Evolutionary conservation across 2,888 invertebrate genomes (phyloP).

Genomic region (Athetis lepigone): DNA sequence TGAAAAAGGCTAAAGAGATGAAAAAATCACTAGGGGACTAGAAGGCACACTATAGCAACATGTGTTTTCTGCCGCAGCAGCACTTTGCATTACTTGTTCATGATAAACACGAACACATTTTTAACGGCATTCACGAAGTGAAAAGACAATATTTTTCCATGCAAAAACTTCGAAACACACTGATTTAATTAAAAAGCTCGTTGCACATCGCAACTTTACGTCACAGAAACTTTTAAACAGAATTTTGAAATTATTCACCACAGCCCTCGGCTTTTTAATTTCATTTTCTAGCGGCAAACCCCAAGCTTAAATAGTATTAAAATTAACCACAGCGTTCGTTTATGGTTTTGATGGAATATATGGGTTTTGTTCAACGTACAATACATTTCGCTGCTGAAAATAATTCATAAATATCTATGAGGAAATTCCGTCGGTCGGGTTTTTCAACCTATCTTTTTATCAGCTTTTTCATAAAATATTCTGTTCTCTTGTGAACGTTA

Average conservation of each 20-base stretch:
- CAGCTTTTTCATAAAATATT: background rate
- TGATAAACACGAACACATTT: background rate
- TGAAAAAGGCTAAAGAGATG: no score
- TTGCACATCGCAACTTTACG: constrained; percentile 28
- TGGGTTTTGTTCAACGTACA: constrained; percentile 43
- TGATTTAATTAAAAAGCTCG: constrained; percentile 32
- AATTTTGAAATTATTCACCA: constrained; percentile 71
- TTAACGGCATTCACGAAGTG: background rate
- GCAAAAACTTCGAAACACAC: background rate
- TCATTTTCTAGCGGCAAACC: constrained; percentile 65
- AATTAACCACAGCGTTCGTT: constrained; percentile 59
- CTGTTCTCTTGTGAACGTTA: background rate
- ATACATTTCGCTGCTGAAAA: background rate
- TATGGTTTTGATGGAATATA: constrained; percentile 54
- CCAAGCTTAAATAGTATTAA: constrained; percentile 64
- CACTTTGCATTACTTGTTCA: no score
- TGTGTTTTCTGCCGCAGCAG: no score
- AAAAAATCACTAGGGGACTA: no score
- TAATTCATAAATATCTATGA: background rate
- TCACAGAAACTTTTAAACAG: constrained; percentile 65
- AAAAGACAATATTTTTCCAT: background rate
- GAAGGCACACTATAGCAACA: no score
- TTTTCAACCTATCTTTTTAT: background rate
- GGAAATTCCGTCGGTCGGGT: background rate
- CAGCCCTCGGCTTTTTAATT: constrained; percentile 73